phyloP scores from a whole-genome alignment of 2,888 invertebrate genomes.

The Minunthozetes semirufus region DNA sequence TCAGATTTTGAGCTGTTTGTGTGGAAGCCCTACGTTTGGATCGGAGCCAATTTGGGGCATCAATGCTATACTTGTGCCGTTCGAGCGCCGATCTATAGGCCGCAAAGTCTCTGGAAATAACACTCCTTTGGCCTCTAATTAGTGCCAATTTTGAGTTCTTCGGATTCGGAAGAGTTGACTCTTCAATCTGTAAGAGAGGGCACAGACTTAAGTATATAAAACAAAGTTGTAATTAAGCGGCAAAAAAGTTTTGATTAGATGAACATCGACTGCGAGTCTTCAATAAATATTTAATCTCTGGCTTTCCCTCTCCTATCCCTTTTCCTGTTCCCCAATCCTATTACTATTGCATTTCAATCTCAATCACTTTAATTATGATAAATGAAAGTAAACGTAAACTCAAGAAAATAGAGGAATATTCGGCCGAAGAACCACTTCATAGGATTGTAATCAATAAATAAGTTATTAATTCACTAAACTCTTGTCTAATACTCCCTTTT shows the following conservation, averaged over 20 bases:
- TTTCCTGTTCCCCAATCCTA: background rate
- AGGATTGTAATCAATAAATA: background rate
- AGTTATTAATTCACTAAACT: too few species aligned
- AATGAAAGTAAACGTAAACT: background rate
- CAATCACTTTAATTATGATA: conserved; percentile 11
- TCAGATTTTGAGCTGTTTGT: conserved; percentile 20
- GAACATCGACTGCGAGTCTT: background rate
- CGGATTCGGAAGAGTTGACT: conserved; percentile 34
- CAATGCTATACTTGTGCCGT: conserved; percentile 40
- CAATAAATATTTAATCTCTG: background rate
- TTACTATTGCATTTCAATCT: background rate
- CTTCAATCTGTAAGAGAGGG: conserved; percentile 38
- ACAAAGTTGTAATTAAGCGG: background rate
- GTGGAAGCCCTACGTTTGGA: conserved; percentile 15
- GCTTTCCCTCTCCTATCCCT: too few species aligned
- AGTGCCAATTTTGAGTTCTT: conserved; percentile 39
- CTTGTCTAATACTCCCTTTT: too few species aligned
- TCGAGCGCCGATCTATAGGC: conserved; percentile 41
- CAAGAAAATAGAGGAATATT: background rate
- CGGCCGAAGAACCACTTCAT: background rate
- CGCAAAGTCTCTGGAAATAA: conserved; percentile 42
- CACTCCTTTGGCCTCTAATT: conserved; percentile 42
- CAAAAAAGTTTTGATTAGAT: background rate
- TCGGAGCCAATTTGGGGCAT: conserved; percentile 40
- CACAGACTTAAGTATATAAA: background rate